Evolutionary conservation across 2,113 vertebrate genomes (phyloP).

Genomic region (Passerina amoena): DNA sequence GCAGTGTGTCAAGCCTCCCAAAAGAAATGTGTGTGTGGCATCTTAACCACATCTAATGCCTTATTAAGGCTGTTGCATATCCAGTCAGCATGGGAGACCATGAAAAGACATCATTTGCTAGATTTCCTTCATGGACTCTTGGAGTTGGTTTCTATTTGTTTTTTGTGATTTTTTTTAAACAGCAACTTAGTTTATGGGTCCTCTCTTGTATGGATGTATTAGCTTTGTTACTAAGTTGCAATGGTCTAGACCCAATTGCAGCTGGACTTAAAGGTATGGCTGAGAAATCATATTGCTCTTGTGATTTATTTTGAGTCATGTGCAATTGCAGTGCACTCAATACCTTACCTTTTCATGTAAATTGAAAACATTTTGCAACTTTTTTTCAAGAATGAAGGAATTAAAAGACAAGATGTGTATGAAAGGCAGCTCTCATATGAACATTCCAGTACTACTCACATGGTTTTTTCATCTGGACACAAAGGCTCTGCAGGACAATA

Average conservation of each 20-base stretch:
- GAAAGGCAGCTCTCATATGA: background rate
- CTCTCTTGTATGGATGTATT: background rate
- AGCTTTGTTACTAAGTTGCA: background rate
- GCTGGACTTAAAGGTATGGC: background rate
- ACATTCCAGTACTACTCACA: background rate
- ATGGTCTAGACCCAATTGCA: background rate
- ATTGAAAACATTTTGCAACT: background rate
- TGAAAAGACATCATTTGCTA: background rate
- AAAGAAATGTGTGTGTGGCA: background rate
- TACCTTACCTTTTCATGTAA: background rate
- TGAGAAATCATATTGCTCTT: background rate
- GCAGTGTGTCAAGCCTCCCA: background rate
- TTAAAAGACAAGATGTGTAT: background rate
- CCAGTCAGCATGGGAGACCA: background rate
- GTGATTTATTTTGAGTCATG: background rate
- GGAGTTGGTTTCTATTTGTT: rapidly evolving
- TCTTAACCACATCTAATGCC: background rate
- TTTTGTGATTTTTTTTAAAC: background rate
- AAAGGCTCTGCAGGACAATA: background rate
- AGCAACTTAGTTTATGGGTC: background rate
- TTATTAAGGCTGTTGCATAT: background rate
- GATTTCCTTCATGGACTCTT: background rate
- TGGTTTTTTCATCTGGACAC: background rate
- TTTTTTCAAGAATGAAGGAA: background rate
- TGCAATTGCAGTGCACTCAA: background rate